Base-by-base conservation (phyloP, 1,140 invertebrate species). In the Propsilocerus akamusi region DNA sequence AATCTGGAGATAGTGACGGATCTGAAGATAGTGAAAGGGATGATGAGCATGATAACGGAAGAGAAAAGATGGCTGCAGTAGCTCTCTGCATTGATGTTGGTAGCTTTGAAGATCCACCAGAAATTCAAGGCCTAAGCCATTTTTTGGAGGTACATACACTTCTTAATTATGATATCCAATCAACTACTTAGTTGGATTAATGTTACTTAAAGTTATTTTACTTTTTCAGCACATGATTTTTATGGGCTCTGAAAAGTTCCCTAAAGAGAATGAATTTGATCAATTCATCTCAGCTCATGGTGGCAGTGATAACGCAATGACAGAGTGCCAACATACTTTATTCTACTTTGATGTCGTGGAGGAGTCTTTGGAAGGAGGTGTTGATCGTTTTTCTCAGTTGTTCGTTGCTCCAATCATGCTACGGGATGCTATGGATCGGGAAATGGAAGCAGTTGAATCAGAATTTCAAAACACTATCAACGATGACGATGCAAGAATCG, bases 151-250 rank as follows among this genome's bases (percentile, higher is more conserved):
- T 30, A 46, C 8, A 20, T 3, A 12, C 20, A 20, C 37, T 2
- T 3, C 4, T 3, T 2, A 4, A 4, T 46, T 14, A 46, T 3
- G 7, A 8, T 30, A 30, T 30, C 28, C 28, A 8, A 30, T 30
- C n/a, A 8, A 8, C 28, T n/a, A 30, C n/a, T 30, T 30, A 7
- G n/a, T 30, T 30, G 28, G 28, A 30, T 30, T 8, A 30, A 30
- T 8, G 12, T 8, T 41, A 14, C 8, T 20, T 4, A 14, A 4
- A 23, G n/a, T 41, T 41, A 41, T 41, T 8, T 17, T 17, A 23
- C 7, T 41, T 67, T 75, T 94, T 46, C 92, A 97, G 63, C 92
- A 97, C 62, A 94, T 96, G 89, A 79, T 97, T 5, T 96, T 94
- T 59, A 87, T 95, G 78, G 91, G 90, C 26, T 90, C 84, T 41